Evolutionary conservation across 2,797 vertebrate species (phyloP).

Genomic region (Alosa sapidissima): DNA sequence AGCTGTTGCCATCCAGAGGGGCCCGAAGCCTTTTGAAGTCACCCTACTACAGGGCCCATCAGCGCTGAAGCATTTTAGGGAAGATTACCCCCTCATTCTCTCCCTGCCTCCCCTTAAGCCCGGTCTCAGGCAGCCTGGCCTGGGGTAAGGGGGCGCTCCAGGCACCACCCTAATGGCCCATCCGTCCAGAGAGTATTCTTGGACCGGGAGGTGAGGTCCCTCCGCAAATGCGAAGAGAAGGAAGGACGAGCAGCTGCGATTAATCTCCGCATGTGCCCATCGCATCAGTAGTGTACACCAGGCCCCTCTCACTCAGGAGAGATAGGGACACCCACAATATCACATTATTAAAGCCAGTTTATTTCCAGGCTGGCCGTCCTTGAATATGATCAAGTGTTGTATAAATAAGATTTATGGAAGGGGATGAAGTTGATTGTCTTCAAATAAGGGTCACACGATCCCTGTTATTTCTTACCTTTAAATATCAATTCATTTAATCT

Average conservation of each 20-base stretch:
- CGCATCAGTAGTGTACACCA: not conserved
- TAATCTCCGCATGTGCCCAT: not conserved
- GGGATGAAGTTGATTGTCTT: not conserved
- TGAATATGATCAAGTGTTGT: not conserved
- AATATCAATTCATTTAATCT: not conserved
- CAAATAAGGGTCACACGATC: not conserved
- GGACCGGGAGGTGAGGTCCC: not conserved
- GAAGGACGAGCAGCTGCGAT: not conserved
- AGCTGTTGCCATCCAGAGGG: constrained; percentile 60
- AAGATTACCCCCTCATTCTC: not conserved
- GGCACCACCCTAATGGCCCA: not conserved
- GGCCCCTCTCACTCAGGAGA: not conserved
- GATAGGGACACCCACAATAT: not conserved
- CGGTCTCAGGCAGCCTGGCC: constrained; percentile 2
- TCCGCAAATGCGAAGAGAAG: not conserved
- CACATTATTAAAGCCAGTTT: not conserved
- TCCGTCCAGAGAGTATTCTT: not conserved
- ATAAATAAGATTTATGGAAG: not conserved
- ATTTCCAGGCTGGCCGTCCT: not conserved
- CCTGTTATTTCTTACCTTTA: not conserved
- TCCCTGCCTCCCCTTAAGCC: not conserved
- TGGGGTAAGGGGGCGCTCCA: not conserved
- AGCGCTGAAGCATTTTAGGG: not conserved
- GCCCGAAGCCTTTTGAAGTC: constrained; percentile 9
- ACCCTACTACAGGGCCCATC: not conserved